Percentiles rank a stretch among this genome's conserved stretches.
Conservation (phyloP, 2,888 invertebrate species). For the Geotrupes spiniger region DNA sequence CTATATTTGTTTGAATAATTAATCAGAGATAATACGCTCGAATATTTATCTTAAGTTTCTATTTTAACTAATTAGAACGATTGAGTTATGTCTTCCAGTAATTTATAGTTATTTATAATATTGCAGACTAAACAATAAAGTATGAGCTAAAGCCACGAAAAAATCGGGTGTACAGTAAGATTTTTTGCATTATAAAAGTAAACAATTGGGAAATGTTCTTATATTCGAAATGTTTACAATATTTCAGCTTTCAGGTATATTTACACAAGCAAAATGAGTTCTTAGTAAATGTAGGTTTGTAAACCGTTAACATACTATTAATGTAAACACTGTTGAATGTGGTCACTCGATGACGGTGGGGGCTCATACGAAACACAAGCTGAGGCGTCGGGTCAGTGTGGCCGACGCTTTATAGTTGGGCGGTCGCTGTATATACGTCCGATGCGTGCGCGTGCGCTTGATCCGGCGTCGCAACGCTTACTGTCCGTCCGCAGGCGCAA, state of each 20-base stretch:
- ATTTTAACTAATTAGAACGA: background rate
- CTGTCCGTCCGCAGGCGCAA: conserved; percentile 42
- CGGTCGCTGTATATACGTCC: conserved; percentile 9
- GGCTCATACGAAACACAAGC: conserved; percentile 5
- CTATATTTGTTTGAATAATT: no score
- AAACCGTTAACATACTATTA: conserved; percentile 32
- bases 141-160: background rate
- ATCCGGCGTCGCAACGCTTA: conserved; percentile 31
- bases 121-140: conserved; percentile 2
- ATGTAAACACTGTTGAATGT: conserved; percentile 38
- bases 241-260: conserved; percentile 16
- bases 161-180: background rate
- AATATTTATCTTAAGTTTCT: no score
- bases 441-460: conserved; percentile 28
- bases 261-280: conserved; percentile 16
- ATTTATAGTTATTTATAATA: background rate
- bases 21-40: no score
- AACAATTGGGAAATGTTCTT: conserved; percentile 4
- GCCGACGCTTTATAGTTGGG: conserved; percentile 11
- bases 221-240: conserved; percentile 5
- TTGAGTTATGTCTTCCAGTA: conserved; percentile 1
- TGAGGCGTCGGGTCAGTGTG: conserved; percentile 13
- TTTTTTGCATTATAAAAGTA: background rate
- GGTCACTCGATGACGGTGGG: conserved; percentile 29
- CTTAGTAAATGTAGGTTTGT: conserved; percentile 31